Conservation (phyloP, 2,888 invertebrate species). For the Deladenus siricidicola region DNA sequence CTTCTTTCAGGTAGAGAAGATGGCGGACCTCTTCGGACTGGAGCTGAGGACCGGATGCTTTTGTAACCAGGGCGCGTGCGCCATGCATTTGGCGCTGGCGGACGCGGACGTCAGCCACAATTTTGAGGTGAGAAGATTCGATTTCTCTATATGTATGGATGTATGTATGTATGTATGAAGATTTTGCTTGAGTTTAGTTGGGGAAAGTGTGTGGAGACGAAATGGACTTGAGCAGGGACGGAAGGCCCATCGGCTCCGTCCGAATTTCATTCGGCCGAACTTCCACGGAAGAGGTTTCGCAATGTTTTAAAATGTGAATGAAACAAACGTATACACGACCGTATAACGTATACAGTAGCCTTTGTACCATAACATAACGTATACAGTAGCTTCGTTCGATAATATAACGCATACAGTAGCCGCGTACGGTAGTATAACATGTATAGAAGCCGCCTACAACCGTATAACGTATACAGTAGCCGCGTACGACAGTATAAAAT, state of each 20-base stretch:
- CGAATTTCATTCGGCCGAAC: constrained; percentile 86
- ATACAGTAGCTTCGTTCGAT: no score
- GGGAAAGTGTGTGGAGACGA: constrained; percentile 50
- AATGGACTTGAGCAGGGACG: constrained; percentile 57
- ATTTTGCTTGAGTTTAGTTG: constrained; percentile 23
- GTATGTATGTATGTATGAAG: not conserved
- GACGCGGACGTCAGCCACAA: constrained; percentile 64
- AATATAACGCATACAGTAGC: no score
- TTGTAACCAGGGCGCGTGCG: constrained; percentile 91
- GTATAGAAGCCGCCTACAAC: no score
- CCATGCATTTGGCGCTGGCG: constrained; percentile 67
- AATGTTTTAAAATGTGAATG: no score
- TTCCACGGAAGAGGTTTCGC: constrained; percentile 61
- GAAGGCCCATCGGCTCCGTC: constrained; percentile 81
- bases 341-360: no score
- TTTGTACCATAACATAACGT: no score
- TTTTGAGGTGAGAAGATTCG: constrained; percentile 61
- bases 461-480: no score
- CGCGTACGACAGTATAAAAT: no score
- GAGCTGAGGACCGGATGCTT: constrained; percentile 86
- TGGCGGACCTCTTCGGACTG: constrained; percentile 77
- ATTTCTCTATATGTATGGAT: no score
- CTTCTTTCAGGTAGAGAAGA: constrained; percentile 71
- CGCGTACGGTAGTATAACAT: no score
- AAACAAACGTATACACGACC: no score